Percentiles rank a stretch among this genome's conserved stretches.
Evolutionary conservation across 2,888 invertebrate species (phyloP).

Genomic region (Morpho deidamia): DNA sequence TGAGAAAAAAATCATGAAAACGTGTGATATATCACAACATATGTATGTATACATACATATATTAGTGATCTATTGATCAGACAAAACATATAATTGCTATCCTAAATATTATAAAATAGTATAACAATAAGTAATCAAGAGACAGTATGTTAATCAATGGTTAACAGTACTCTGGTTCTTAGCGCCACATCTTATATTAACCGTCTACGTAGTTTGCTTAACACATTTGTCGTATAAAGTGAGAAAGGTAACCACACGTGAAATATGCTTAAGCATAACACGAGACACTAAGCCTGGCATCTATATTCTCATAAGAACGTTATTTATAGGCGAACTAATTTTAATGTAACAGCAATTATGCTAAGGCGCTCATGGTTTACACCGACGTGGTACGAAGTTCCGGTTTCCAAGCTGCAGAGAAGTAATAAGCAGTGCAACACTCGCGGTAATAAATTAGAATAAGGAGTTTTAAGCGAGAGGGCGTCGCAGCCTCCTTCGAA

Average conservation of each 20-base stretch:
- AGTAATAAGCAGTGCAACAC: constrained; percentile 75
- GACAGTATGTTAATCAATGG: too few species aligned
- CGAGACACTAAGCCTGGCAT: constrained; percentile 22
- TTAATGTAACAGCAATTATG: constrained; percentile 73
- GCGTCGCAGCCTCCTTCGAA: constrained; percentile 33
- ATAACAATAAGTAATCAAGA: too few species aligned
- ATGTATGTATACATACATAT: not conserved
- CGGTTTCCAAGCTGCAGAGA: constrained; percentile 67
- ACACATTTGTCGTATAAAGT: not conserved
- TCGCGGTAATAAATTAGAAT: constrained; percentile 68
- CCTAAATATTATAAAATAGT: too few species aligned
- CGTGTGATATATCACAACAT: too few species aligned
- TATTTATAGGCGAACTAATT: constrained; percentile 70
- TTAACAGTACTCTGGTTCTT: too few species aligned
- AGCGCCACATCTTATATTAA: too few species aligned
- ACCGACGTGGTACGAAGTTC: constrained; percentile 69
- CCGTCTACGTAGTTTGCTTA: too few species aligned
- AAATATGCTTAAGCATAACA: constrained; percentile 16
- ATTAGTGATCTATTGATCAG: not conserved
- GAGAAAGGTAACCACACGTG: constrained; percentile 8
- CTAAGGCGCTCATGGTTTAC: constrained; percentile 71
- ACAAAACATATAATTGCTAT: too few species aligned
- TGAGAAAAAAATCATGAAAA: too few species aligned
- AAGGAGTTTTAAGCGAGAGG: constrained; percentile 66
- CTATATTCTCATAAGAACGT: constrained; percentile 59